A percentile compares a stretch with the other conserved stretches of the same genome.
phyloP scores from a whole-genome alignment of 2,888 invertebrate species.

The Rhorus exstirpatorius region DNA sequence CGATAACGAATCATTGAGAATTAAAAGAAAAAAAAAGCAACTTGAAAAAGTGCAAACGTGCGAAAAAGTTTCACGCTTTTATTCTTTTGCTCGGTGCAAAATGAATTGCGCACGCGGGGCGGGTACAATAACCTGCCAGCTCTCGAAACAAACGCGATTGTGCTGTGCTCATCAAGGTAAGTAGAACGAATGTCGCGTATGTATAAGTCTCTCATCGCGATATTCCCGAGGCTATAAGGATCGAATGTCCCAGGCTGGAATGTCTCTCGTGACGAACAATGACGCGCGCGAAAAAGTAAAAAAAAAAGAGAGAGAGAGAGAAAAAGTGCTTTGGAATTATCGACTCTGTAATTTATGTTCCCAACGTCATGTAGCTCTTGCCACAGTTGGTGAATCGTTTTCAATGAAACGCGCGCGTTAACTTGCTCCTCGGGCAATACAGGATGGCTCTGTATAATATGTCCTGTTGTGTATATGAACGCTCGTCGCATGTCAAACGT shows the following conservation, averaged over 20 bases:
- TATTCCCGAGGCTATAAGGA: constrained; percentile 36
- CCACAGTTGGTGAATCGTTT: constrained; percentile 24
- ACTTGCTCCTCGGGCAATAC: neutral
- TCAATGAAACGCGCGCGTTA: constrained; percentile 37
- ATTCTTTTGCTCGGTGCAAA: no score
- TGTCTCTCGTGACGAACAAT: constrained; percentile 38
- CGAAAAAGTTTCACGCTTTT: no score
- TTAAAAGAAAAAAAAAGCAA: no score
- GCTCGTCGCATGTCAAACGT: constrained; percentile 54
- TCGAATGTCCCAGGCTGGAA: constrained; percentile 32
- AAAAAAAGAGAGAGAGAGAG: neutral
- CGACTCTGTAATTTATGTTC: constrained; percentile 46
- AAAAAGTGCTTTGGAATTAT: constrained; percentile 22
- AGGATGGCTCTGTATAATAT: no score
- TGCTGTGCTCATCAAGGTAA: constrained; percentile 27
- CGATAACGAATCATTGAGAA: no score
- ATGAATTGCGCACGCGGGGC: no score
- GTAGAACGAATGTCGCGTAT: constrained; percentile 35
- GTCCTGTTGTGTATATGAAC: constrained; percentile 26
- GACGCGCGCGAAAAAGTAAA: neutral
- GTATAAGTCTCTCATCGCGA: constrained; percentile 9
- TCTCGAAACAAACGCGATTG: constrained; percentile 17
- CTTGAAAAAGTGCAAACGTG: no score
- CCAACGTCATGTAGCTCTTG: constrained; percentile 40
- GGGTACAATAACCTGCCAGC: no score